Evolutionary conservation across 2,797 vertebrate genomes (phyloP), one percentile per base, ranked within the genome.

Genomic region (Pelobates cultripes): DNA sequence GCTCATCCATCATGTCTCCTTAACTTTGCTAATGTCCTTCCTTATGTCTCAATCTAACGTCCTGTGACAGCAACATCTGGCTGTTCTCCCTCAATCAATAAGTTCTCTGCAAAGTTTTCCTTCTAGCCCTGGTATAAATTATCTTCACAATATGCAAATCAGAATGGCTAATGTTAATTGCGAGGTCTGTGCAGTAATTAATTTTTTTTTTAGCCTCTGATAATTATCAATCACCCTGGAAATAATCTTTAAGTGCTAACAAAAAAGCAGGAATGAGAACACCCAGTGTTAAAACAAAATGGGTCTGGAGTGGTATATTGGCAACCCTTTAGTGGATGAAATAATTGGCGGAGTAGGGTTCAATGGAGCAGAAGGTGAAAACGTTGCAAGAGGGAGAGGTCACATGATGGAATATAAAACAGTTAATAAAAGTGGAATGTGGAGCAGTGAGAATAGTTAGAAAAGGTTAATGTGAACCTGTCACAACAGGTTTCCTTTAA

Each of bases 21-120:
- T 84, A 84, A 84, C 82, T 79, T 84, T 84, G 82, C 77, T 76
- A 84, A 84, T 78, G 82, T 84, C 82, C 82, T 84, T 84, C 82
- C 75, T 75, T 17, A 44, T 17, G 17, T 76, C 68, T 51, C 28
- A 71, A 66, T 75, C 77, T 79, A 43, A 78, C 57, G 77, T 67
- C 77, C 60, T 61, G 73, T 72, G 73, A 76, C 43, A 67, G 77
- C 43, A 84, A 79, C 77, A 79, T 84, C 82, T 84, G 82, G 82
- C 82, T 43, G 68, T 71, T 80, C 82, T 84, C 82, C 82, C 82
- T 84, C 57, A 84, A 84, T 84, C 82, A 84, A 84, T 84, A 84
- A 40, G 60, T 76, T 79, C 82, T 79, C 43, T 40, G 43, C 53
- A 71, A 82, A 77, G 57, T 75, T 84, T 76, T 43, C 73, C 68